Conservation (phyloP, 2,888 invertebrate genomes). For the Augiades crinisus region DNA sequence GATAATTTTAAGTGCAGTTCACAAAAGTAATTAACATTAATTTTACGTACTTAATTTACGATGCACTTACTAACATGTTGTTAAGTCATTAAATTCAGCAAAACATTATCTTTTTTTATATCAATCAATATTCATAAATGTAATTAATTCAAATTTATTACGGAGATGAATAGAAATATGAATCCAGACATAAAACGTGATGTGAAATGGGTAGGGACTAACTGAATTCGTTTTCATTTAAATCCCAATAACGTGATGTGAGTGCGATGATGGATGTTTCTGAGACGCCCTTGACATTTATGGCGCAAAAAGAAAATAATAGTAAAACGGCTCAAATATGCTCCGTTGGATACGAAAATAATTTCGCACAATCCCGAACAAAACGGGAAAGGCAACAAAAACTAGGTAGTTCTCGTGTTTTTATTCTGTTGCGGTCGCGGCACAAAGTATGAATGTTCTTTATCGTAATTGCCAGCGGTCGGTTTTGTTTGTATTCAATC, state of each 20-base stretch:
- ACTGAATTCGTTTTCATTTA: too few species aligned
- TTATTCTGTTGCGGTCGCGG: constrained; percentile 12
- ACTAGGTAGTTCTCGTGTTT: constrained; percentile 9
- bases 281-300: neutral
- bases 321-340: neutral
- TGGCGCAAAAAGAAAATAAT: neutral
- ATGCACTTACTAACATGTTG: too few species aligned
- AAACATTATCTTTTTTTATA: too few species aligned
- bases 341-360: constrained; percentile 3
- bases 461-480: constrained; percentile 44
- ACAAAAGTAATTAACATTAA: too few species aligned
- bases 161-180: too few species aligned
- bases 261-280: neutral
- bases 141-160: too few species aligned
- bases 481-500: constrained; percentile 46
- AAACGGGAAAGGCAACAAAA: constrained; percentile 10
- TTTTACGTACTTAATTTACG: too few species aligned
- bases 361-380: constrained; percentile 4
- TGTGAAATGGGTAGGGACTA: too few species aligned
- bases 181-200: too few species aligned
- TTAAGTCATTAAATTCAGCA: too few species aligned
- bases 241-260: neutral
- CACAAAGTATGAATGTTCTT: constrained; percentile 25
- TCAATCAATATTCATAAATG: too few species aligned
- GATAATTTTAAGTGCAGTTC: too few species aligned